Evolutionary conservation across 2,797 vertebrate species (phyloP), one percentile per base, ranked within the genome.

Genomic region (Pogoniulus pusillus): DNA sequence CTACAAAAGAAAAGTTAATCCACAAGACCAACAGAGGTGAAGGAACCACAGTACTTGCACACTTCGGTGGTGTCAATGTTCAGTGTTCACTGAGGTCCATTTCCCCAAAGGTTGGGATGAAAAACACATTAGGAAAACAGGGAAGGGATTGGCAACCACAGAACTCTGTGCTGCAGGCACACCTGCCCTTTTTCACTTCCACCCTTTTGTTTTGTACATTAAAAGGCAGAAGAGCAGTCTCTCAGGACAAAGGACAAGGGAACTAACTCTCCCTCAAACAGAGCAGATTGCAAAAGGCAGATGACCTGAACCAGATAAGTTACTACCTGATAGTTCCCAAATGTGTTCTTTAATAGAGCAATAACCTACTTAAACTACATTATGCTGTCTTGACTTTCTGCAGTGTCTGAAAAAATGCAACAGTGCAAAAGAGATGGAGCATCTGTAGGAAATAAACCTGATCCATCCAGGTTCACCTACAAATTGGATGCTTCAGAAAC

Each of bases 361-460:
- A 75, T 95, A 95, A 96, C 92, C 93, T 94, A 94, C 59, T 92
- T 94, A 91, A 89, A 78, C 53, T 63, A 84, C 45, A 71, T 39
- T 79, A 81, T 91, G 34, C 34, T 83, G 62, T 66, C 66, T 79
- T 70, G 22, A 75, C 79, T 89, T 85, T 35, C 66, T 85, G 41
- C 24, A 72, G n/a, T 6, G 8, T 41, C 43, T 49, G 34, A 83
- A 82, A 73, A 87, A 85, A 70, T 24, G 23, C 76, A 91, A 82
- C 30, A n/a, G 15, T n/a, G 16, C 24, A 72, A 80, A 62, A 89
- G 75, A 77, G 53, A 72, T 11, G 5, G 16, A 85, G 10, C 63
- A 62, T 15, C 29, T 47, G 47, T 13, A 83, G 35, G 43, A 93
- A 89, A 82, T 35, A 66, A 57, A 60, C 69, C 53, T 58, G 47